Evolutionary conservation across 2,797 vertebrate species (phyloP), one percentile per base, ranked within the genome.

Genomic region (Siniperca obscura): DNA sequence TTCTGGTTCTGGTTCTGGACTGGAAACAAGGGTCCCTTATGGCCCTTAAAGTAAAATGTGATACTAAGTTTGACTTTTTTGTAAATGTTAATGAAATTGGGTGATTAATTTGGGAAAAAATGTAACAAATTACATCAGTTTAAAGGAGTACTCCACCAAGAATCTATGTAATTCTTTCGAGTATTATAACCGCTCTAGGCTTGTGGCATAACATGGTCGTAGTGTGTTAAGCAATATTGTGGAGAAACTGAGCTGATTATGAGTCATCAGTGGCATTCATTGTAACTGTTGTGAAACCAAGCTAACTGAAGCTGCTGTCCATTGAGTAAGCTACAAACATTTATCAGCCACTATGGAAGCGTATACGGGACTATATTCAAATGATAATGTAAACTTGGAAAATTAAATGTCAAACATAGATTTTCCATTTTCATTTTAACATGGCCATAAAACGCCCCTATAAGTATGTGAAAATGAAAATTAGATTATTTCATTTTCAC

Each of bases 171-270:
- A 36, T 36, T 11, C 22, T 34, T 59, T 22, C 2, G 5, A 13
- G 21, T 40, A 61, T 61, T 17, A 25, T 9, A 50, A 12, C 12
- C 22, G 1, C 62, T 42, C 21, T 27, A 8, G 25, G n/a, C 25
- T 66, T 30, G 64, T 30, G 46, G 40, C 61, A n/a, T 64, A n/a
- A 64, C 61, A 40, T 7, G 5, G 10, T 5, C 50, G 16, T 12
- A 12, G 17, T 21, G 16, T 48, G 46, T 48, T 40, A 8, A 40
- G 38, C 40, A 22, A 4, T 27, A 10, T 11, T 30, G 48, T 68
- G 66, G 27, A 68, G 46, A 68, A 50, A 68, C 44, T 48, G 17
- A 48, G 46, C 46, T 59, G 34, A 60, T 36, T 36, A 60, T 60
- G 30, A 3, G 19, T 21, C 56, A 9, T 34, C 56, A 7, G 2